A percentile compares a stretch with the other conserved stretches of the same genome.
phyloP scores from a whole-genome alignment of 2,888 invertebrate genomes.

The Gymnocheta viridis region DNA sequence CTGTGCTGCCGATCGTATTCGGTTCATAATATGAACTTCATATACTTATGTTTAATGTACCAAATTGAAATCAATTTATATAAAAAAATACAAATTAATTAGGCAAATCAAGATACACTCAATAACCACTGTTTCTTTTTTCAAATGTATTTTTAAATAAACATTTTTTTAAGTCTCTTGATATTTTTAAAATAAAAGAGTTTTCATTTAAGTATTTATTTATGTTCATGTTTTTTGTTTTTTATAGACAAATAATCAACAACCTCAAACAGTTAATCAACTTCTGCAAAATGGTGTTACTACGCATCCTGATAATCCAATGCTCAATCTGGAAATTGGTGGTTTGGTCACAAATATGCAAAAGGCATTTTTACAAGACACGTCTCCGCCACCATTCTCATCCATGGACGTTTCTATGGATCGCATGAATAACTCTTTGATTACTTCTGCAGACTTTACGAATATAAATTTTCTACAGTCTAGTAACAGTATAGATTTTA shows the following conservation, averaged over 20 bases:
- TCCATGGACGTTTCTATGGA: slow-evolving; percentile 79
- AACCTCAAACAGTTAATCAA: slow-evolving; percentile 48
- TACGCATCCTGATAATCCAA: slow-evolving; percentile 66
- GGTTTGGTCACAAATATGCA: slow-evolving; percentile 81
- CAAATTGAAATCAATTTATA: too few species aligned
- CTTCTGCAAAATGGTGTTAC: slow-evolving; percentile 67
- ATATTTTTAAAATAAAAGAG: too few species aligned
- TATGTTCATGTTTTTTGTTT: not conserved
- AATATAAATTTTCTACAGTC: slow-evolving; percentile 80
- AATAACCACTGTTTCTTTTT: too few species aligned
- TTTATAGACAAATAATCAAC: slow-evolving; percentile 60
- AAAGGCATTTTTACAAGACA: slow-evolving; percentile 80
- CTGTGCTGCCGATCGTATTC: too few species aligned
- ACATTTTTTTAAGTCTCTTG: too few species aligned
- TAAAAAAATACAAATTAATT: too few species aligned
- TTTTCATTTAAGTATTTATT: not conserved
- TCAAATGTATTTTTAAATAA: too few species aligned
- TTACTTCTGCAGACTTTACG: slow-evolving; percentile 81
- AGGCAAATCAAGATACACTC: too few species aligned
- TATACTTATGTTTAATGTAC: too few species aligned
- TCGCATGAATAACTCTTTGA: slow-evolving; percentile 80
- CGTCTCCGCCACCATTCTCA: slow-evolving; percentile 81
- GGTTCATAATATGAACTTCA: too few species aligned
- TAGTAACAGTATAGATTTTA: slow-evolving; percentile 75
- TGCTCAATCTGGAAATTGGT: slow-evolving; percentile 80